Conservation (phyloP, 2,113 vertebrate genomes). For the Trochalopteron elliotii region DNA sequence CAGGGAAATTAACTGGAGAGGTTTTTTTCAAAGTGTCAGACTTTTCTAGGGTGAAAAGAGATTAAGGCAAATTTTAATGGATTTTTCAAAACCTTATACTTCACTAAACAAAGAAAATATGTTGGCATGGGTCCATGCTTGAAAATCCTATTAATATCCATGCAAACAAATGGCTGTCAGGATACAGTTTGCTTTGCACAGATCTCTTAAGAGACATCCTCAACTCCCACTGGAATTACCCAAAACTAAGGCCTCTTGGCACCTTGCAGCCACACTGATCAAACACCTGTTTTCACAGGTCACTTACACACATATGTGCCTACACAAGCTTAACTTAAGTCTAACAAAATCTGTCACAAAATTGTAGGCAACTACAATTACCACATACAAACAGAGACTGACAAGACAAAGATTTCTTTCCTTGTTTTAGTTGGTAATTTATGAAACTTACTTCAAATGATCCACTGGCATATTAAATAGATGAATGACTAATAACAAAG, state of each 20-base stretch:
- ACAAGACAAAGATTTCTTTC: background rate
- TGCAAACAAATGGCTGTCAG: background rate
- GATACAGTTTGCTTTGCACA: background rate
- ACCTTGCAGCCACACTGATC: background rate
- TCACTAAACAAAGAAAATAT: background rate
- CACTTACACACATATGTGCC: background rate
- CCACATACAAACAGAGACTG: background rate
- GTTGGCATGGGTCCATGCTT: background rate
- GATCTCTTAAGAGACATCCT: background rate
- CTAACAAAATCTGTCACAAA: background rate
- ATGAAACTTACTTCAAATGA: slow-evolving; percentile 6
- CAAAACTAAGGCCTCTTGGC: background rate
- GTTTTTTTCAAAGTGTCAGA: background rate
- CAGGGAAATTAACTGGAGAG: background rate
- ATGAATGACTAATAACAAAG: slow-evolving; percentile 16
- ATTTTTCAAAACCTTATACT: background rate
- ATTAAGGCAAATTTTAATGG: background rate
- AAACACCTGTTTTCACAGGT: background rate
- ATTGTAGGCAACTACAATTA: background rate
- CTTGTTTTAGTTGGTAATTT: background rate
- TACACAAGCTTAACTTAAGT: background rate
- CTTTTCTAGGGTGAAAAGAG: background rate
- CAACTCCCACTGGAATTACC: background rate
- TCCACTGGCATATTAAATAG: background rate
- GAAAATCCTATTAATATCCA: background rate